phyloP scores from a whole-genome alignment of 2,888 invertebrate species.

The Ferrisia virgata region DNA sequence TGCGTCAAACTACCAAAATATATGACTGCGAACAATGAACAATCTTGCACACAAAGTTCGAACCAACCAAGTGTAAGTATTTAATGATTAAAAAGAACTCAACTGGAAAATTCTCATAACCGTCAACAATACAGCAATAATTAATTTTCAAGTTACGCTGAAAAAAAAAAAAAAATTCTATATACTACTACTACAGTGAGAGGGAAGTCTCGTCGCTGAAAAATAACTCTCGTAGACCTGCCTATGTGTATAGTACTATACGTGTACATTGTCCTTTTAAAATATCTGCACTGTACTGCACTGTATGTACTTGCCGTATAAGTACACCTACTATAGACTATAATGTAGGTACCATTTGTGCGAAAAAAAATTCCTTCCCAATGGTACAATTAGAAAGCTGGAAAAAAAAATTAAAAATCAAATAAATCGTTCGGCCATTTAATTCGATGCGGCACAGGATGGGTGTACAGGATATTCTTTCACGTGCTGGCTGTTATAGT shows the following conservation, averaged over 20 bases:
- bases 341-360: not conserved
- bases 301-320: too few relatives aligned
- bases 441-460: not conserved
- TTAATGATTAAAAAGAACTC: slow-evolving; percentile 30
- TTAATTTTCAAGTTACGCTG: slow-evolving; percentile 17
- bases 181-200: not conserved
- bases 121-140: slow-evolving; percentile 28
- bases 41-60: slow-evolving; percentile 19
- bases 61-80: slow-evolving; percentile 26
- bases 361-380: not conserved
- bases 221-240: not conserved
- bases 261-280: not conserved
- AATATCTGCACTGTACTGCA: not conserved
- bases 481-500: too few relatives aligned
- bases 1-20: slow-evolving; percentile 6
- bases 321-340: not conserved
- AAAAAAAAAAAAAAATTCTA: not conserved
- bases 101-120: slow-evolving; percentile 21
- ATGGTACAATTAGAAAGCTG: not conserved
- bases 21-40: not conserved
- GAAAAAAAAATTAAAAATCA: slow-evolving; percentile 4
- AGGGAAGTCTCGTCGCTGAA: not conserved
- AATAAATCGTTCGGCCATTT: not conserved
- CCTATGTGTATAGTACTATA: too few relatives aligned
- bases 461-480: too few relatives aligned